Base-by-base conservation (phyloP, 2,888 invertebrate genomes). In the Heterodera filipjevi region DNA sequence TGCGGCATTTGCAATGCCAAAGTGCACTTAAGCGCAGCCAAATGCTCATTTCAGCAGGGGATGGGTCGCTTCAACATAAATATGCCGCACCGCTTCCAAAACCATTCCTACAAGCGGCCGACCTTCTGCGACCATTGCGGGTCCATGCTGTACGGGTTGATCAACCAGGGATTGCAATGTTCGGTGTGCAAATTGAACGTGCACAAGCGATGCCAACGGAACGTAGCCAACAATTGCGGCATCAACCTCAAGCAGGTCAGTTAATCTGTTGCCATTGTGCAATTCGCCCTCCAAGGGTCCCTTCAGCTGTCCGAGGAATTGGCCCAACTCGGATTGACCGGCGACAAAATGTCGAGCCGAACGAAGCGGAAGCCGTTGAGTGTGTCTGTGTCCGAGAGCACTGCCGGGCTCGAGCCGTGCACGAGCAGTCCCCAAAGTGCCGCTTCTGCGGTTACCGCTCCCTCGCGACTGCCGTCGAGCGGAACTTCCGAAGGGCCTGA, bases 61-160 rank as follows among this genome's bases (percentile, higher is more conserved):
- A 44, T 78, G 44, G 86, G 85, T 90, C 93, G 98, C 84, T 99
- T 99, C 92, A 97, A 94, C 91, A 97, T 99, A 89, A 98, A 99
- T 92, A 93, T 99, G 89, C 99, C 99, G 85, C 99, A 99, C 91
- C 94, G 96, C 95, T 92, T 90, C 89, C 89, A 93, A 87, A 94
- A 96, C 89, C 98, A 98, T 92, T 97, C 93, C 87, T 99, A 96
- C 92, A 96, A 95, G 92, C 92, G 95, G 85, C 96, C 97, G 91
- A 98, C 98, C 46, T 99, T 99, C 92, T 99, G 99, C 92, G 98
- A 99, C 92, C 99, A 99, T 91, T 99, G 99, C 91, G 98, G 98
- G 85, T 96, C 96, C 81, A 92, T 98, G 90, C 93, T 98, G 82
- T 98, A 97, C 90, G 98, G 98, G 39, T 93, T 98, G 88, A 93